Base-by-base conservation (phyloP, 1,140 invertebrate species). In the Mya arenaria region DNA sequence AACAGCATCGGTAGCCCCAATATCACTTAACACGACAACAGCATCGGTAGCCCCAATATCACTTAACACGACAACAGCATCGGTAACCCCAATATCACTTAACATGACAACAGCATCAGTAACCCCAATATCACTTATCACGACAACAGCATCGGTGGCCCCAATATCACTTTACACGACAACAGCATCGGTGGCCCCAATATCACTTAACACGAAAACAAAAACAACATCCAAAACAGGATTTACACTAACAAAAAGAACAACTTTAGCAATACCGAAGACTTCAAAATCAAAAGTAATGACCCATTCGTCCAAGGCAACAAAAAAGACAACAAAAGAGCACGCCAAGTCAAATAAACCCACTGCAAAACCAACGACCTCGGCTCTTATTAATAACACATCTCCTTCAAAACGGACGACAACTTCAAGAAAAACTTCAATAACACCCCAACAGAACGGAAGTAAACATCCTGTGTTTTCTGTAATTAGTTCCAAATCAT, bases 231-330 rank as follows among this genome's bases (percentile, higher is more conserved):
- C 52, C 15, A 8, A 44, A n/a, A 48, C 63, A 62, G 6, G 63
- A 34, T 41, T 4, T 56, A 25, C 73, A 41, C 32, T n/a, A 28
- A 48, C 73, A 52, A 0, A 65, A 34, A 36, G 55, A 5, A 30
- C 37, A 58, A 52, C 41, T 19, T 41, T 34, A 17, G 17, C 48
- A 62, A 37, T 30, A 39, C 8, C 41, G 5, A 25, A 15, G 13
- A 39, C 74, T 34, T 44, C 73, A 39, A 36, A 25, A 37, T 52
- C 73, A 39, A 19, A n/a, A n/a, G n/a, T n/a, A n/a, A n/a, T n/a
- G n/a, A n/a, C n/a, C n/a, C n/a, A n/a, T n/a, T n/a, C n/a, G n/a
- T n/a, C n/a, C n/a, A n/a, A n/a, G n/a, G n/a, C n/a, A n/a, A n/a
- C n/a, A n/a, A n/a, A n/a, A n/a, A n/a, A n/a, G n/a, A n/a, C 25